Conservation (phyloP, 2,888 invertebrate species). For the Deilephila elpenor region DNA sequence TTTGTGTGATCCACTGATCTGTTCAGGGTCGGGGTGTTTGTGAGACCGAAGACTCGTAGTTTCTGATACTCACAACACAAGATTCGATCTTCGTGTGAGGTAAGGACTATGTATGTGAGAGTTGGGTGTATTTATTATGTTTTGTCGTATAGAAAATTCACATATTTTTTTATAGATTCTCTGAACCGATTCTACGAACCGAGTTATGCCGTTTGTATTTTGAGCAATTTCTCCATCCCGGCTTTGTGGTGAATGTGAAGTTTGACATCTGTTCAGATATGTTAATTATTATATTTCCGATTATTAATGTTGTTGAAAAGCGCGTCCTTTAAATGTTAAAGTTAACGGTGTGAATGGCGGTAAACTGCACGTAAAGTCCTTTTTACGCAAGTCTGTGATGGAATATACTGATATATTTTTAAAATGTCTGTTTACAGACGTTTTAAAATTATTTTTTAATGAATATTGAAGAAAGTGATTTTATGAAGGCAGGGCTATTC, state of each 20-base stretch:
- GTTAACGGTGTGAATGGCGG: not conserved
- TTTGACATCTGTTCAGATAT: not conserved
- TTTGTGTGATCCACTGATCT: too few species aligned
- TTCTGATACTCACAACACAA: too few species aligned
- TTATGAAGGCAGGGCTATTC: slow-evolving; percentile 10
- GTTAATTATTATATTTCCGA: not conserved
- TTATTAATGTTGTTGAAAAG: not conserved
- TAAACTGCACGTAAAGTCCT: slow-evolving; percentile 1
- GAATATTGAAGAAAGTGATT: slow-evolving; percentile 6
- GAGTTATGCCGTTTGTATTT: not conserved
- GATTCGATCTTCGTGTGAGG: too few species aligned
- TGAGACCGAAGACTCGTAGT: too few species aligned
- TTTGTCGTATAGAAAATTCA: too few species aligned
- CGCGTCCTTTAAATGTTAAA: not conserved
- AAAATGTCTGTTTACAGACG: slow-evolving; percentile 7
- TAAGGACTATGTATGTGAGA: too few species aligned
- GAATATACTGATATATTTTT: slow-evolving; percentile 12
- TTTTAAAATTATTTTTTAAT: slow-evolving; percentile 13
- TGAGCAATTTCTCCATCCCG: too few species aligned
- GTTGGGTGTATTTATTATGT: too few species aligned
- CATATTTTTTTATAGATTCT: too few species aligned
- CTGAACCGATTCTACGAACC: not conserved
- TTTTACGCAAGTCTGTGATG: slow-evolving; percentile 20
- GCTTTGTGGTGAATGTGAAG: not conserved
- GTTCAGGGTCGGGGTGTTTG: too few species aligned